phyloP scores from a whole-genome alignment of 2,113 vertebrate species.

The Cephalopterus ornatus region DNA sequence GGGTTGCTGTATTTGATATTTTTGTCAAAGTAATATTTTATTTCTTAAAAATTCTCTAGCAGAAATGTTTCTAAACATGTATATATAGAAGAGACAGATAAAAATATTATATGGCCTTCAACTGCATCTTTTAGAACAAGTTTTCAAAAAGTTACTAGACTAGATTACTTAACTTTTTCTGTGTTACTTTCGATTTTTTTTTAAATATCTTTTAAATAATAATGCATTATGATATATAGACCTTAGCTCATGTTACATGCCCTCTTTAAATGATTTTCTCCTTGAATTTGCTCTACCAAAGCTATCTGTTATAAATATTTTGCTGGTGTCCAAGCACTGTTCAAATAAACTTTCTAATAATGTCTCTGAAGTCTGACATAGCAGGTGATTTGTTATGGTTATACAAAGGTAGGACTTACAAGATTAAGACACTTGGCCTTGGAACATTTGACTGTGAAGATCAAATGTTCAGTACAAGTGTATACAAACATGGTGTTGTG shows the following conservation, averaged over 20 bases:
- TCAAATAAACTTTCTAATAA: constrained; percentile 63
- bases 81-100: background rate
- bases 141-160: background rate
- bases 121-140: background rate
- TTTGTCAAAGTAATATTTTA: background rate
- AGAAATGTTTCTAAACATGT: background rate
- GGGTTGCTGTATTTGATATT: background rate
- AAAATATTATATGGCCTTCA: background rate
- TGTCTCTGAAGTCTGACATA: constrained; percentile 37
- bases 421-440: background rate
- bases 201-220: background rate
- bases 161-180: background rate
- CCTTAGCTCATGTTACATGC: background rate
- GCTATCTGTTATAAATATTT: constrained; percentile 62
- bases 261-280: background rate
- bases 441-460: background rate
- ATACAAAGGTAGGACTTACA: constrained; percentile 22
- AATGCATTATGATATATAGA: background rate
- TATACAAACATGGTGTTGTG: background rate
- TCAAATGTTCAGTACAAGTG: background rate
- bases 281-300: constrained; percentile 21
- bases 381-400: constrained; percentile 45
- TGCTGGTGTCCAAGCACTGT: constrained; percentile 58
- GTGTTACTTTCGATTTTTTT: background rate
- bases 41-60: background rate